Evolutionary conservation across 2,113 vertebrate species (phyloP).

Genomic region (Alligator mississippiensis): DNA sequence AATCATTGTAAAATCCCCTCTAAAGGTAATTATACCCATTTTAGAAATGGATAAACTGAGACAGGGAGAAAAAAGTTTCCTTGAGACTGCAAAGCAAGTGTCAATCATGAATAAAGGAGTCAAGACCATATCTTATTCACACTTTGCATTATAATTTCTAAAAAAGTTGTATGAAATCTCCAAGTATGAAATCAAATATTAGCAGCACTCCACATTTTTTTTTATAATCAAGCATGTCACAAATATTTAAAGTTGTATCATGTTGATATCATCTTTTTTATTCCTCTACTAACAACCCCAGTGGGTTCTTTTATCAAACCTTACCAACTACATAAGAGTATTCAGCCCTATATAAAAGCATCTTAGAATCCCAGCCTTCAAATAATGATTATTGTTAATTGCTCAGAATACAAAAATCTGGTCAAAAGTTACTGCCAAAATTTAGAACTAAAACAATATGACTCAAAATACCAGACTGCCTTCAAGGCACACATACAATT

Average conservation of each 20-base stretch:
- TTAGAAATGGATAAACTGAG: background rate
- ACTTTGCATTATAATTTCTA: background rate
- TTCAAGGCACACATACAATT: background rate
- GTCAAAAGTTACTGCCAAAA: background rate
- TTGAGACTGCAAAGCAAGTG: background rate
- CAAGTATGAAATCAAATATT: background rate
- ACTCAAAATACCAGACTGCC: background rate
- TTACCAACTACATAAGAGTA: background rate
- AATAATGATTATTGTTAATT: background rate
- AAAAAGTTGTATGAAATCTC: background rate
- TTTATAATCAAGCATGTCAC: background rate
- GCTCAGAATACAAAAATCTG: background rate
- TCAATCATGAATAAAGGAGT: background rate
- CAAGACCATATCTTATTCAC: background rate
- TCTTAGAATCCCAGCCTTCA: background rate
- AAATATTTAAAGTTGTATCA: background rate
- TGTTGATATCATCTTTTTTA: background rate
- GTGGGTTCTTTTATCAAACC: background rate
- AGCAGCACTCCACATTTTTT: background rate
- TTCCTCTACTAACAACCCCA: background rate
- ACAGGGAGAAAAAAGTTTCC: background rate
- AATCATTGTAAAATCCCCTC: background rate
- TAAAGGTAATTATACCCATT: background rate
- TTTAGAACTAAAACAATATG: fast-evolving
- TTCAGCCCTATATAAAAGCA: background rate